Evolutionary conservation across 2,113 vertebrate species (phyloP), one percentile per base, ranked within the genome.

Genomic region (Dipodomys ordii): DNA sequence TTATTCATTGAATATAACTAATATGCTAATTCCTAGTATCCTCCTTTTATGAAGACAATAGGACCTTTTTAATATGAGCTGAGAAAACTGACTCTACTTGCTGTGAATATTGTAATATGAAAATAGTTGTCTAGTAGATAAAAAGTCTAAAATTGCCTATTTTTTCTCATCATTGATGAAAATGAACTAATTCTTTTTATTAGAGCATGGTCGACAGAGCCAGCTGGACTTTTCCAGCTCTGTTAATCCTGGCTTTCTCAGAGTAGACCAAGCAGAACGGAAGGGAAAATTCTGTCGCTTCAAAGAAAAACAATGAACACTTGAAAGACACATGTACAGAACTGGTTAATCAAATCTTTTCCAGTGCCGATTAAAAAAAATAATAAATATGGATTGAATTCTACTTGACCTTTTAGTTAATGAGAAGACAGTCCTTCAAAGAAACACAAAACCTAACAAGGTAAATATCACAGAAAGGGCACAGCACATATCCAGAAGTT

Each of bases 391-490:
- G 62, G 44, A 92, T 92, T 93, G 94, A 97, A 94, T 46, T 83
- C 44, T 83, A 87, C 23, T 95, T 96, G 89, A 62, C 96, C 88
- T 97, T 96, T 97, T 80, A 90, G 72, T 96, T 97, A 97, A 96
- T 96, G 90, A 97, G 95, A 95, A 91, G 46, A 88, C 83, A 92
- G 39, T 77, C 81, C 94, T 96, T 87, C 44, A 27, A 84, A 96
- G 73, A 64, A 91, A 77, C 67, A 93, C 46, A 95, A 89, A 96
- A 91, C 82, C 30, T 88, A 95, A 92, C 85, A 95, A 95, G 82
- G 93, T 97, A 97, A 97, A 97, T 97, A 97, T 96, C 96, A 97
- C 94, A 92, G 87, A 97, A 97, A 97, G 96, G 97, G 93, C 96
- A 96, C 30, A 44, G 81, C 80, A 89, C 53, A 86, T 78, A 84